These are phyloP conservation scores for Phyto melanocephala DNA, from an alignment of 2,888 invertebrate genomes.

Conservation along the genomic window DNA sequence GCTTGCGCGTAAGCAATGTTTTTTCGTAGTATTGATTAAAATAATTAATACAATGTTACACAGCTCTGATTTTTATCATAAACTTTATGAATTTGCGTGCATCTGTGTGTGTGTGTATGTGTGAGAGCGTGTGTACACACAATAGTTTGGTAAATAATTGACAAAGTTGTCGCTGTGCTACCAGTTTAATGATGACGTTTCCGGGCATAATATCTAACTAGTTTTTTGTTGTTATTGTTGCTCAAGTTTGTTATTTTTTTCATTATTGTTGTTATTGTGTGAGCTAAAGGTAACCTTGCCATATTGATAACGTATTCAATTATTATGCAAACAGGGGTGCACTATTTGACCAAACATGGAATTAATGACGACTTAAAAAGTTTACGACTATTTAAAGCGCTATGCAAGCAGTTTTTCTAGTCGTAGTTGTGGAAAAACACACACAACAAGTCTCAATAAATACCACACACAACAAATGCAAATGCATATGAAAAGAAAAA, in stretches of 20 bases:
- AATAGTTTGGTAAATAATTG: constrained; percentile 41
- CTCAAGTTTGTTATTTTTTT: constrained; percentile 6
- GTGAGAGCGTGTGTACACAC: not conserved
- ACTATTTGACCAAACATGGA: constrained; percentile 79
- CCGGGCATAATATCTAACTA: constrained; percentile 64
- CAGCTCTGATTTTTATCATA: constrained; percentile 30
- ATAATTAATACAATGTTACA: not conserved
- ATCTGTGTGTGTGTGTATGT: not conserved
- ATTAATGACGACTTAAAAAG: constrained; percentile 71
- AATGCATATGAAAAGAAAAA: not conserved
- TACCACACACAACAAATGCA: not conserved
- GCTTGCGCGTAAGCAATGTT: no score
- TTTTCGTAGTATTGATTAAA: no score
- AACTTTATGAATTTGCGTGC: not conserved
- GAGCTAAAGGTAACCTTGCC: constrained; percentile 62
- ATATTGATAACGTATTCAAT: constrained; percentile 72
- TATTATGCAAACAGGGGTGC: constrained; percentile 79
- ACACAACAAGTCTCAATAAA: not conserved
- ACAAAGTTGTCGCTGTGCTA: constrained; percentile 45
- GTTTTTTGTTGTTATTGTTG: constrained; percentile 41
- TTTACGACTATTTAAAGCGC: constrained; percentile 30
- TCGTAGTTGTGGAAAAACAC: not conserved
- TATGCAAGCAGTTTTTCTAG: not conserved
- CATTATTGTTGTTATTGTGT: constrained; percentile 30
- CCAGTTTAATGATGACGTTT: constrained; percentile 59